Evolutionary conservation across 2,888 invertebrate genomes (phyloP).

Genomic region (Drosophila pegasa): DNA sequence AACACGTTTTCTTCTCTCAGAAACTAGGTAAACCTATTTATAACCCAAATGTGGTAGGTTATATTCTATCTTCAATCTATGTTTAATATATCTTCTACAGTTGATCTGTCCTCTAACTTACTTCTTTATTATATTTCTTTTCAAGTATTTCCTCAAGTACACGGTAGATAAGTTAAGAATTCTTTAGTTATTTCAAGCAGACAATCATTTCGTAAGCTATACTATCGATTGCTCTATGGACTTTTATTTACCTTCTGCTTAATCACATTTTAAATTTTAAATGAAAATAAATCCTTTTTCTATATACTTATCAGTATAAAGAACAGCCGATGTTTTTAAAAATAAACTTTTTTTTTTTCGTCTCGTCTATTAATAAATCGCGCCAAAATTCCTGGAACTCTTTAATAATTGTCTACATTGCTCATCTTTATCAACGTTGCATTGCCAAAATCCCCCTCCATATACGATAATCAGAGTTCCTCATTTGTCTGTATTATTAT

Average conservation of each 20-base stretch:
- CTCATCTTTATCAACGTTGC: conserved; percentile 6
- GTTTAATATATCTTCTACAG: too few relatives aligned
- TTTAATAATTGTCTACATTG: conserved; percentile 1
- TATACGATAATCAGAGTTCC: not conserved
- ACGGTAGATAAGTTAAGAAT: not conserved
- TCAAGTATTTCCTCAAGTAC: not conserved
- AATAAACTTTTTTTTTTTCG: not conserved
- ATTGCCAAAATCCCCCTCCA: conserved; percentile 3
- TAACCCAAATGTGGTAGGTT: too few relatives aligned
- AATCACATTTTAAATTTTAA: not conserved
- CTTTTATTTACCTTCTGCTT: not conserved
- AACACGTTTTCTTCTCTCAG: too few relatives aligned
- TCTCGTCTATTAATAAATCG: not conserved
- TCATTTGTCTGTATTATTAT: conserved; percentile 17
- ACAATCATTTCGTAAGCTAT: not conserved
- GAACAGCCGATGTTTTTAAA: not conserved
- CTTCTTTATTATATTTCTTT: too few relatives aligned
- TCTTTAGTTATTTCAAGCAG: not conserved
- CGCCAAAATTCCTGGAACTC: not conserved
- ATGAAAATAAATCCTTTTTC: not conserved
- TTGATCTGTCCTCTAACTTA: too few relatives aligned
- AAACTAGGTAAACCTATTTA: too few relatives aligned
- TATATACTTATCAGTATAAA: not conserved
- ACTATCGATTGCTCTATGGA: not conserved
- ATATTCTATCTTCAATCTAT: too few relatives aligned